phyloP scores from a whole-genome alignment of 2,888 invertebrate species.

The Tolmerus cingulatus region DNA sequence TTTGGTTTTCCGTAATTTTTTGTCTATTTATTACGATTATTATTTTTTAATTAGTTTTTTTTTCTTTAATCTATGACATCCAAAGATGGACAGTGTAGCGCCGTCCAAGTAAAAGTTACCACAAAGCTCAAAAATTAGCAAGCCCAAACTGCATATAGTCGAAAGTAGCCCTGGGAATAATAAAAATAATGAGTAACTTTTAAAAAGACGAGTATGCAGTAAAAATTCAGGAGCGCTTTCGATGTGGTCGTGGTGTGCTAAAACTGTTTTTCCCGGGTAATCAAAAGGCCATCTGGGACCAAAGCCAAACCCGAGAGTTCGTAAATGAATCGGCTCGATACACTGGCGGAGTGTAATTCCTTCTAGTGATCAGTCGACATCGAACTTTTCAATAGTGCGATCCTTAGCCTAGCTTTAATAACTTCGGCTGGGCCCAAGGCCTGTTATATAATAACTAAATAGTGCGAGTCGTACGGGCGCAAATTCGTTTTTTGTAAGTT shows the following conservation, averaged over 20 bases:
- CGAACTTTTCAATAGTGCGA: constrained; percentile 65
- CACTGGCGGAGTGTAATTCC: constrained; percentile 56
- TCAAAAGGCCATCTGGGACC: constrained; percentile 63
- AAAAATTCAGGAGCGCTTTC: constrained; percentile 12
- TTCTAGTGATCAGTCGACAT: constrained; percentile 64
- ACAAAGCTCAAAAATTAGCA: not conserved
- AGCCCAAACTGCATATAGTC: constrained; percentile 42
- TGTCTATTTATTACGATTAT: not conserved
- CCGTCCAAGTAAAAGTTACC: not conserved
- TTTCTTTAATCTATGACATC: not conserved
- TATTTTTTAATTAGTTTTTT: not conserved
- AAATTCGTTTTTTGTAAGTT: constrained; percentile 20
- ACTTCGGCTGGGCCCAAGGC: constrained; percentile 51
- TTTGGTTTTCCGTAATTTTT: not conserved
- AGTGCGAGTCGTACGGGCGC: constrained; percentile 37
- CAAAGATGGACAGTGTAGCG: not conserved
- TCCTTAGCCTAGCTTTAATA: constrained; percentile 57
- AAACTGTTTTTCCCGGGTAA: constrained; percentile 62
- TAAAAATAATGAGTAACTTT: constrained; percentile 49
- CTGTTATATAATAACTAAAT: constrained; percentile 48
- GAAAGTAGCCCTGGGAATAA: constrained; percentile 50
- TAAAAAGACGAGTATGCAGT: constrained; percentile 23
- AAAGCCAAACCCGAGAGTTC: constrained; percentile 57
- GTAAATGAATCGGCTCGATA: constrained; percentile 52
- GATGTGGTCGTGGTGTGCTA: constrained; percentile 42